A percentile compares a stretch with the other conserved stretches of the same genome.
These are phyloP conservation scores for Drosophila dunni DNA, from an alignment of 1,140 invertebrate species.

Conservation along the genomic window DNA sequence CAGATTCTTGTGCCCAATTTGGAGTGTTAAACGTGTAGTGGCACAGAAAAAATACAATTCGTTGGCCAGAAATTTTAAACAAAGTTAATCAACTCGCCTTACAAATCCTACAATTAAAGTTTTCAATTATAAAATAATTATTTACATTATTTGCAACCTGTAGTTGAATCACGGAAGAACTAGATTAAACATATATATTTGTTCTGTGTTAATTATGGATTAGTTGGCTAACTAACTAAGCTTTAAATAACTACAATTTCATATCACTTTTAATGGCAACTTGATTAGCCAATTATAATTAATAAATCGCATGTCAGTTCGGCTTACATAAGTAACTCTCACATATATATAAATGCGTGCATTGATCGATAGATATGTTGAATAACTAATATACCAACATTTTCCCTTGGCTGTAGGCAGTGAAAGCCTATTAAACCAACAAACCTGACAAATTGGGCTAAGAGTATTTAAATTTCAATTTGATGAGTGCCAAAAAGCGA, in stretches of 20 bases:
- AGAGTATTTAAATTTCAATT: background rate
- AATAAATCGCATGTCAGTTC: background rate
- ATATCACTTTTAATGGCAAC: background rate
- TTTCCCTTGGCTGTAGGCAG: slow-evolving; percentile 29
- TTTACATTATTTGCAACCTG: too few species aligned
- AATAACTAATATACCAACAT: slow-evolving; percentile 27
- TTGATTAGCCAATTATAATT: slow-evolving; percentile 19
- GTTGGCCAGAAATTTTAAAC: background rate
- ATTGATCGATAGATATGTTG: slow-evolving; percentile 55
- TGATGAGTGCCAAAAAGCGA: background rate
- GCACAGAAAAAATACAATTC: background rate
- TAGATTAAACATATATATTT: background rate
- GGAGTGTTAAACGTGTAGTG: slow-evolving; percentile 13
- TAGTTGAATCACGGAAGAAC: too few species aligned
- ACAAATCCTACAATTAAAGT: background rate
- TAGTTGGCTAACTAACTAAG: background rate
- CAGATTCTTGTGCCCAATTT: slow-evolving; percentile 24
- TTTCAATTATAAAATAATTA: background rate
- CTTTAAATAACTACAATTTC: background rate
- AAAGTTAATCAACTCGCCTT: background rate
- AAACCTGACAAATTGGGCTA: slow-evolving; percentile 1
- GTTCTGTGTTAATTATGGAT: background rate
- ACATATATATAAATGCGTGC: slow-evolving; percentile 21
- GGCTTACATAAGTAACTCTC: slow-evolving; percentile 23
- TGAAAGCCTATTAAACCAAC: slow-evolving; percentile 55